Base-by-base conservation (phyloP, 1,140 invertebrate genomes). In the Acromyrmex heyeri region DNA sequence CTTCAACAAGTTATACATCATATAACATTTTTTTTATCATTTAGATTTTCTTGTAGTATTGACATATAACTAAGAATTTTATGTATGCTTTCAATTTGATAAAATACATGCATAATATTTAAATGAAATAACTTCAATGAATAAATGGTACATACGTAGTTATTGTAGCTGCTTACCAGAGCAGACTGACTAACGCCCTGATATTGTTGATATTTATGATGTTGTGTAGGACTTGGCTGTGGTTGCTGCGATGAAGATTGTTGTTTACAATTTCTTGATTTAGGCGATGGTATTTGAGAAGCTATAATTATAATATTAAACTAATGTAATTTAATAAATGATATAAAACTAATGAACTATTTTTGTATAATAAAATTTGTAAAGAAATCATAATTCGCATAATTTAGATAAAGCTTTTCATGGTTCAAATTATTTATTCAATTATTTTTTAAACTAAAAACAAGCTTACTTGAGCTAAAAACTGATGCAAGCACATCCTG, bases 141-240 rank as follows among this genome's bases (percentile, higher is more conserved):
- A 86, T 62, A 75, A 88, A 69, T 75, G 79, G 91, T 93, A 93
- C 93, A 94, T 94, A 94, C 93, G 91, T 93, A 94, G 95, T 95
- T 95, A 95, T 91, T 92, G 93, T 95, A 93, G 92, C 91, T 90
- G 95, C 96, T 95, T 93, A 95, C 94, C 94, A 95, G 92, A 94
- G 94, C 91, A 93, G 95, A 95, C 91, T 95, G 95, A 94, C 92
- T 93, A 89, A 95, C 94, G 91, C 94, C 93, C 92, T 95, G 95
- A 92, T 96, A 95, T 91, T 95, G 94, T 86, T 95, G 94, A 88
- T 96, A 96, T 90, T 96, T 96, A 86, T 96, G 96, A 91, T 96
- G 96, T 81, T 96, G 96, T 34, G 96, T 96, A 67, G 96, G 96
- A 94, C 96, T 96, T 70, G 95, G 95, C 89, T 96, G 96, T 55